These are phyloP conservation scores for Caenorhabditis tropicalis DNA, from an alignment of 1,140 invertebrate species.

Conservation along the genomic window DNA sequence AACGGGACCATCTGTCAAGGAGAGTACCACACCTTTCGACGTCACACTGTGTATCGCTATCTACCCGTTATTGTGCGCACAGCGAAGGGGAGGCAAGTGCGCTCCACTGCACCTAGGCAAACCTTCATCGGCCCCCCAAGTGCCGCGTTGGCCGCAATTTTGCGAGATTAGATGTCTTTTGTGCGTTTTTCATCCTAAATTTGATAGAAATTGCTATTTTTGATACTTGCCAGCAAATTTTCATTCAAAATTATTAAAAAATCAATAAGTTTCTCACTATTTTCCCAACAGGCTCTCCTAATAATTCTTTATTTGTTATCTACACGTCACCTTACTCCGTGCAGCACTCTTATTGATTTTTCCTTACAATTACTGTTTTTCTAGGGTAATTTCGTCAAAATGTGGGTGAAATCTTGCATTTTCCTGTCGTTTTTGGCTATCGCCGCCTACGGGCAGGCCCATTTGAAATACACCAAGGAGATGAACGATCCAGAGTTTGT, in stretches of 20 bases:
- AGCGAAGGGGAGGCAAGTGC: background rate
- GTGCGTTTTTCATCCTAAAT: no score
- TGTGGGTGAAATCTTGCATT: slow-evolving; percentile 29
- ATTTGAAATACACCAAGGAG: slow-evolving; percentile 22
- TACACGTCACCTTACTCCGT: background rate
- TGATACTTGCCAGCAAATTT: no score
- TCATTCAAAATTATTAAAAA: no score
- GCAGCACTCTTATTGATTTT: background rate
- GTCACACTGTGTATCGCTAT: slow-evolving; percentile 14
- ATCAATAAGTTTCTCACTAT: no score
- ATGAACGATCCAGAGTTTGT: slow-evolving; percentile 64
- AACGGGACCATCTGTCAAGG: slow-evolving; percentile 28
- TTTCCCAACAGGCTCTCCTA: no score
- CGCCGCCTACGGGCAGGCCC: background rate
- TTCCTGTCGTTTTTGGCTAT: background rate
- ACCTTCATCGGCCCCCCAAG: background rate
- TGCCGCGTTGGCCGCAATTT: slow-evolving; percentile 31
- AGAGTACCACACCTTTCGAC: background rate
- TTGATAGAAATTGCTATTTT: no score
- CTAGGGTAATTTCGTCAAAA: slow-evolving; percentile 38
- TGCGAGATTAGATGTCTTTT: background rate
- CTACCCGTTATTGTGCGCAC: background rate
- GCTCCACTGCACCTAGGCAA: background rate
- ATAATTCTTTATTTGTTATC: background rate
- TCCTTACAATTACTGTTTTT: background rate